Conservation (phyloP, 2,888 invertebrate genomes). For the Drosophila parthenogenetica region DNA sequence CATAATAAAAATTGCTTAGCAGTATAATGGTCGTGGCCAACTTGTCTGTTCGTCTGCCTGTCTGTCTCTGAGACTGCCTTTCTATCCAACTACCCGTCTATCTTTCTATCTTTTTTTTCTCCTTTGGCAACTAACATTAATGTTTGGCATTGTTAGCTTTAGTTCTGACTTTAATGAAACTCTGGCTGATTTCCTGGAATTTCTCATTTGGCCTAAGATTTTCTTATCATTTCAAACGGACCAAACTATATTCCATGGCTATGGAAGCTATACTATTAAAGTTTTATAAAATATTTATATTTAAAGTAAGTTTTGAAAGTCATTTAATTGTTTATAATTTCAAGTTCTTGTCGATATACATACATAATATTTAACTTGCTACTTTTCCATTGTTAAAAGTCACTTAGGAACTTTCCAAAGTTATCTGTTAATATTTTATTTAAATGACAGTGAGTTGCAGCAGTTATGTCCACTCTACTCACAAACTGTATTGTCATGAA, state of each 20-base stretch:
- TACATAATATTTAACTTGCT: background rate
- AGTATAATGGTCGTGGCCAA: conserved; percentile 51
- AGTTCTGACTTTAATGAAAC: conserved; percentile 24
- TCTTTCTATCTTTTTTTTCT: background rate
- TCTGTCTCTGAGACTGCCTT: background rate
- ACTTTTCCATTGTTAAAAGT: background rate
- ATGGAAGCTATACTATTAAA: too few relatives aligned
- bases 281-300: background rate
- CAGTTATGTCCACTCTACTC: background rate
- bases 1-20: conserved; percentile 57
- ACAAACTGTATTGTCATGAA: background rate
- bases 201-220: background rate
- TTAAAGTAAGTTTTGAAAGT: too few relatives aligned
- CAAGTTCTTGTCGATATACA: too few relatives aligned
- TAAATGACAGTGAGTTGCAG: background rate
- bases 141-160: conserved; percentile 22
- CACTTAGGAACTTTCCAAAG: background rate
- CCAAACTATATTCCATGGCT: too few relatives aligned
- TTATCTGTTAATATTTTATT: background rate
- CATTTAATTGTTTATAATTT: too few relatives aligned
- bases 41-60: conserved; percentile 1
- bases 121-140: conserved; percentile 17
- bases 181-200: background rate
- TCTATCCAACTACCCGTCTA: background rate
- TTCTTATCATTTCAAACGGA: background rate